Evolutionary conservation across 2,797 vertebrate species (phyloP).

Genomic region (Chaetodon trifasciatus): DNA sequence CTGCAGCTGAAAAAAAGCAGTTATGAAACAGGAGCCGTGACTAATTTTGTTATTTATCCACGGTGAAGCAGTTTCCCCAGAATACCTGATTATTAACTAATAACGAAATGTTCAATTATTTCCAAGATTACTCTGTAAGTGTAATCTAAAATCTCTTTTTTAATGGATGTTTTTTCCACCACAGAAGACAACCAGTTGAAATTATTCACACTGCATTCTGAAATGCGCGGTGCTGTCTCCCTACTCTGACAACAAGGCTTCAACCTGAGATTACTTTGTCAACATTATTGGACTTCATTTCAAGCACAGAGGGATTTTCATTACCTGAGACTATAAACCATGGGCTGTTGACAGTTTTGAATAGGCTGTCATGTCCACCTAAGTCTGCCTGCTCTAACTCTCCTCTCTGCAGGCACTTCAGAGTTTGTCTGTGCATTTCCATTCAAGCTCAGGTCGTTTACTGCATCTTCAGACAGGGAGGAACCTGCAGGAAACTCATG

Average conservation of each 20-base stretch:
- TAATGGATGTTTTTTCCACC: conserved; percentile 31
- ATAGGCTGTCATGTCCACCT: conserved; percentile 49
- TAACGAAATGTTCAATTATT: conserved; percentile 1
- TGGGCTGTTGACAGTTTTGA: conserved; percentile 57
- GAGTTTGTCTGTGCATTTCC: conserved; percentile 31
- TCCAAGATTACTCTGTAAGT: background rate
- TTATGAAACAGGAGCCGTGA: conserved; percentile 6
- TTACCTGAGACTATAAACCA: conserved; percentile 53
- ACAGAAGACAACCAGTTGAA: conserved; percentile 17
- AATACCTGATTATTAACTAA: conserved; percentile 24
- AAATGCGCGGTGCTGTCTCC: conserved; percentile 8
- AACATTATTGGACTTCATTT: conserved; percentile 64
- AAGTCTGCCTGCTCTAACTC: background rate
- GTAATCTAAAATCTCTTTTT: conserved; percentile 16
- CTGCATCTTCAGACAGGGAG: conserved; percentile 10
- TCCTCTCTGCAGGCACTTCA: conserved; percentile 13
- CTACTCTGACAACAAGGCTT: conserved; percentile 42
- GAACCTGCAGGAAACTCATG: background rate
- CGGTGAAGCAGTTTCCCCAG: background rate
- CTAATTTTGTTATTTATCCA: conserved; percentile 7
- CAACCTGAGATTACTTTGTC: conserved; percentile 61
- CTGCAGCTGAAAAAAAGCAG: background rate
- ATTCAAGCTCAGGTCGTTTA: conserved; percentile 21
- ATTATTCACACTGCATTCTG: conserved; percentile 48
- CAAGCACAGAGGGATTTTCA: conserved; percentile 57